These are phyloP conservation scores for Choloepus didactylus DNA, from an alignment of 2,797 vertebrate species.

Conservation along the genomic window DNA sequence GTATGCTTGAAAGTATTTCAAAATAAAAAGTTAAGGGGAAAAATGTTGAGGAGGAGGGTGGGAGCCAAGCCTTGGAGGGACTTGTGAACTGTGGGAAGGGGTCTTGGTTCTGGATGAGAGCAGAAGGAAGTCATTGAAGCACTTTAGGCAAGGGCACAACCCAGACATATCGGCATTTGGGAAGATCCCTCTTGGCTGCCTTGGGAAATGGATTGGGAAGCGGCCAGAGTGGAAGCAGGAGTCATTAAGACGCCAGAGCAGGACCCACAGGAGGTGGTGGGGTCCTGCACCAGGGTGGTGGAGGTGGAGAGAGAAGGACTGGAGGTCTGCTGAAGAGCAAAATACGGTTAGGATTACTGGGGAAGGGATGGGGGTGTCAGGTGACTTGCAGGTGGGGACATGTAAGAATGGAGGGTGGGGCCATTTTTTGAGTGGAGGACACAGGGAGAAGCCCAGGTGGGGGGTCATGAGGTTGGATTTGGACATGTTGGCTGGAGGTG, in stretches of 20 bases:
- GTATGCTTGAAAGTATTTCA: no score
- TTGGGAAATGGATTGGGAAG: not conserved
- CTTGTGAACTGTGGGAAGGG: not conserved
- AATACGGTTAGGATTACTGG: fast-evolving
- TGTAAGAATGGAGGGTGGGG: not conserved
- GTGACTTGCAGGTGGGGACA: not conserved
- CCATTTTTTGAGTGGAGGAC: not conserved
- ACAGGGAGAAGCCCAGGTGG: not conserved
- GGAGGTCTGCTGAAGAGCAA: not conserved
- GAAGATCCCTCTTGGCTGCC: not conserved
- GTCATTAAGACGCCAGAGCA: not conserved
- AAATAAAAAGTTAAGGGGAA: no score
- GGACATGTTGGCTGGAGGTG: not conserved
- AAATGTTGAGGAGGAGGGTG: no score
- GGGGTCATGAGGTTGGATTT: not conserved
- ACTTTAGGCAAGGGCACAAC: not conserved
- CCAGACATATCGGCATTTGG: not conserved
- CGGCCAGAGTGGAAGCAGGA: not conserved
- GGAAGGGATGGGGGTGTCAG: not conserved
- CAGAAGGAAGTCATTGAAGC: not conserved
- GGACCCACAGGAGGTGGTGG: not conserved
- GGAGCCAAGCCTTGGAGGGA: not conserved
- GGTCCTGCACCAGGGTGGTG: fast-evolving
- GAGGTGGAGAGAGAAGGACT: not conserved
- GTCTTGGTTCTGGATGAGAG: not conserved